Conservation (phyloP, 1,140 invertebrate species). For the Uloborus diversus region DNA sequence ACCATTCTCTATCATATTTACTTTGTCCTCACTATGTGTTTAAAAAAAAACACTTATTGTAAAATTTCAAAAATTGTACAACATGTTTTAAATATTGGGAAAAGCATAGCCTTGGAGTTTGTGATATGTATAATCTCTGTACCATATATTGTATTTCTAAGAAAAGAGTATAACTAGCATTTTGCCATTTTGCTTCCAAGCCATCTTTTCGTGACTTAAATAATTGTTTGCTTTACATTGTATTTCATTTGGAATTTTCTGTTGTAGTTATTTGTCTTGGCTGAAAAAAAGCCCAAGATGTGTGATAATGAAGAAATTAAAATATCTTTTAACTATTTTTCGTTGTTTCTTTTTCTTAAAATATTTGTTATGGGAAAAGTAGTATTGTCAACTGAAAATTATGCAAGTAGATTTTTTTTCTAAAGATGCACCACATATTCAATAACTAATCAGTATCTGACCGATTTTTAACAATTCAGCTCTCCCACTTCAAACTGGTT, state of each 20-base stretch:
- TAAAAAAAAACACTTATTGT: not conserved
- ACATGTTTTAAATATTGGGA: too few species aligned
- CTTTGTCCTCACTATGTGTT: too few species aligned
- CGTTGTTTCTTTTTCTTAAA: not conserved
- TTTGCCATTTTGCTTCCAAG: constrained; percentile 46
- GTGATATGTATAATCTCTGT: constrained; percentile 55
- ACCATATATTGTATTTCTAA: constrained; percentile 37
- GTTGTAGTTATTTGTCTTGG: constrained; percentile 55
- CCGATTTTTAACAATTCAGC: too few species aligned
- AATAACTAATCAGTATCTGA: too few species aligned
- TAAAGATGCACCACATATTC: too few species aligned
- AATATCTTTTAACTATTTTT: constrained; percentile 37
- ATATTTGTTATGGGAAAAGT: too few species aligned
- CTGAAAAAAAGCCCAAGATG: constrained; percentile 23
- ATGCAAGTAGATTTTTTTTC: too few species aligned
- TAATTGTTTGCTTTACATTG: constrained; percentile 37
- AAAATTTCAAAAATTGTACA: not conserved
- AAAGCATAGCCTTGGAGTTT: constrained; percentile 48
- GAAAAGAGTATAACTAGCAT: constrained; percentile 11
- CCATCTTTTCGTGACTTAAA: constrained; percentile 46
- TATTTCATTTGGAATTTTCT: constrained; percentile 23
- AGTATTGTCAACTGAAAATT: too few species aligned
- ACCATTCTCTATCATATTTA: too few species aligned
- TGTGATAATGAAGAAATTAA: constrained; percentile 53
- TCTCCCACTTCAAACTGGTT: too few species aligned